A percentile compares a stretch with the other conserved stretches of the same genome.
Evolutionary conservation across 1,140 invertebrate genomes (phyloP).

Genomic region (Ditylenchus dipsaci): DNA sequence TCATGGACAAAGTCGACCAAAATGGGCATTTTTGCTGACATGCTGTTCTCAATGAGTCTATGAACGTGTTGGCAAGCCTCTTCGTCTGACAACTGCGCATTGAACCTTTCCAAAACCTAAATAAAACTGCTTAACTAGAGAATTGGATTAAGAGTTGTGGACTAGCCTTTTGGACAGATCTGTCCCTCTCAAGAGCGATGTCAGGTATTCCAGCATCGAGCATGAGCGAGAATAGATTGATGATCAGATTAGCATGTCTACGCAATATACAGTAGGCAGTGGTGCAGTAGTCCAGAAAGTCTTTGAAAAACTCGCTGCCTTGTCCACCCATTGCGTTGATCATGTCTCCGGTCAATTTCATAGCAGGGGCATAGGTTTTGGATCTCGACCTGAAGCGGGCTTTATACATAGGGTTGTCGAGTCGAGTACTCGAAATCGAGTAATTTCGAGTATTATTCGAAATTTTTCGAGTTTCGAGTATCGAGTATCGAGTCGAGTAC

Average conservation of each 20-base stretch:
- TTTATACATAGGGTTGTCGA: no score
- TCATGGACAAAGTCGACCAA: slow-evolving; percentile 93
- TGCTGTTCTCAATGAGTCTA: slow-evolving; percentile 84
- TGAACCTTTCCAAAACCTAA: slow-evolving; percentile 74
- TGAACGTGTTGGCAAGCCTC: slow-evolving; percentile 91
- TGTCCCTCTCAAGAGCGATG: slow-evolving; percentile 95
- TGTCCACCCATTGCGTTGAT: slow-evolving; percentile 96
- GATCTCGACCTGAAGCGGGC: slow-evolving; percentile 89
- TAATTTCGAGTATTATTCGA: no score
- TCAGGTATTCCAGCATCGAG: slow-evolving; percentile 96
- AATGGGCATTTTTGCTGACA: slow-evolving; percentile 88
- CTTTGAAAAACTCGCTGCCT: slow-evolving; percentile 83
- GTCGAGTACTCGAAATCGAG: no score
- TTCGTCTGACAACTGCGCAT: slow-evolving; percentile 87
- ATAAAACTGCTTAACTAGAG: background rate
- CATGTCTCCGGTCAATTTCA: slow-evolving; percentile 98
- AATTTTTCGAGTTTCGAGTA: no score
- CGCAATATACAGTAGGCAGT: slow-evolving; percentile 90
- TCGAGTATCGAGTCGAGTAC: no score
- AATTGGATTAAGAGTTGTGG: background rate
- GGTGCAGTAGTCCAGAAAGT: slow-evolving; percentile 89
- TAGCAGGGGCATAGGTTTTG: slow-evolving; percentile 95
- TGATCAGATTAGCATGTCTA: slow-evolving; percentile 88
- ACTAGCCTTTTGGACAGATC: slow-evolving; percentile 65
- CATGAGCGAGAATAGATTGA: slow-evolving; percentile 97